Base-by-base conservation (phyloP, 2,888 invertebrate species). In the Abrostola tripartita region DNA sequence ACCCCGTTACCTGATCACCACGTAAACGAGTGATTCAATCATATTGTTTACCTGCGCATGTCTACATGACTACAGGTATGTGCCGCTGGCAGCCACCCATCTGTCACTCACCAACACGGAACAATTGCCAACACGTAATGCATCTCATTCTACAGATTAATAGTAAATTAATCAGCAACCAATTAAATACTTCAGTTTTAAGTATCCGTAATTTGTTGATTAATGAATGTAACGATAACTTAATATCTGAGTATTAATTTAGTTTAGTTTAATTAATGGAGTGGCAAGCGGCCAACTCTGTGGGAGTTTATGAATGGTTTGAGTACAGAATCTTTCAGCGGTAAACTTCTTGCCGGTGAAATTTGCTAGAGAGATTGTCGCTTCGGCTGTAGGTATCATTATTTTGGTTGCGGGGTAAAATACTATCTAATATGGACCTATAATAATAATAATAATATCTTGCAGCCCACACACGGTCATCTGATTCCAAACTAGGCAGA, bases 81-180 rank as follows among this genome's bases (percentile, higher is more conserved):
- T 71, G 71, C 76, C 7, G 4, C 9, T 63, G 71, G 64, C 76
- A 6, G 4, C 9, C 7, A 6, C 8, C 56, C 71, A 74, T 9
- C 50, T 51, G 56, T 59, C 76, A 47, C 9, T 71, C 71, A 71
- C 38, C n/a, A 4, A 36, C 52, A 11, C 24, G 14, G 37, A 40
- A 12, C 8, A 6, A 36, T 36, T 38, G 64, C 56, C 53, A 71
- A 60, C 24, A 38, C 10, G 36, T 52, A 54, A 63, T 52, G 37
- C 44, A 47, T 38, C 51, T 41, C 69, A 60, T 50, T 61, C 8
- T 55, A 37, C 11, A 38, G 35, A 75, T 70, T 75, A 60, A 71
- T 57, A 50, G 47, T 52, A 53, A 71, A 75, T 71, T 64, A 71
- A 75, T 75, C 55, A 57, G 56, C 56, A 14, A 4, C 37, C 60